These are phyloP conservation scores for Sinosuthora webbiana DNA, from an alignment of 2,113 vertebrate genomes.

Conservation along the genomic window DNA sequence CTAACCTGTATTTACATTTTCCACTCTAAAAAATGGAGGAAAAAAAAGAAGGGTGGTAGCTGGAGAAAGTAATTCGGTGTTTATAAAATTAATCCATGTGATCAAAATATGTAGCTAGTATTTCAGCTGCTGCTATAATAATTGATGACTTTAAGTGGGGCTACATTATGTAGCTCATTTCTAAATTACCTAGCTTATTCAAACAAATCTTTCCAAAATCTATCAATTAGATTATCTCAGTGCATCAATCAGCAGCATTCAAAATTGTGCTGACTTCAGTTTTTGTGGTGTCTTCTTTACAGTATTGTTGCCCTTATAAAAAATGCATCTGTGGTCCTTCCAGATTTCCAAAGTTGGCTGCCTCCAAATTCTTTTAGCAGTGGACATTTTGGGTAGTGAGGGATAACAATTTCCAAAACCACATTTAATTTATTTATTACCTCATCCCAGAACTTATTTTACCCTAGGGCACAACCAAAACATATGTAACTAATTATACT, in stretches of 20 bases:
- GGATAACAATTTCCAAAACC: constrained; percentile 65
- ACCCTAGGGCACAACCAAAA: constrained; percentile 64
- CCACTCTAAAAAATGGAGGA: background rate
- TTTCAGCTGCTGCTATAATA: background rate
- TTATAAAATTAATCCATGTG: background rate
- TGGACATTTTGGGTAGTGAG: constrained; percentile 58
- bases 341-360: constrained; percentile 3
- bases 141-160: background rate
- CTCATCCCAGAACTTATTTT: constrained; percentile 67
- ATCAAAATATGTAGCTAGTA: background rate
- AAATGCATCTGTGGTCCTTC: constrained; percentile 36
- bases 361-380: constrained; percentile 44
- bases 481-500: constrained; percentile 69
- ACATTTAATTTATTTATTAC: constrained; percentile 70
- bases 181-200: constrained; percentile 29
- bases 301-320: constrained; percentile 25
- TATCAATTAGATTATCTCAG: constrained; percentile 7
- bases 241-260: constrained; percentile 23
- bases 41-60: background rate
- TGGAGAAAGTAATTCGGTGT: background rate
- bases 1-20: background rate
- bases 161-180: background rate
- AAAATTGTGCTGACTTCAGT: constrained; percentile 24
- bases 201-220: constrained; percentile 18
- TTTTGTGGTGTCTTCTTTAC: constrained; percentile 30